Conservation (phyloP, 2,113 vertebrate genomes). For the Miniopterus natalensis region DNA sequence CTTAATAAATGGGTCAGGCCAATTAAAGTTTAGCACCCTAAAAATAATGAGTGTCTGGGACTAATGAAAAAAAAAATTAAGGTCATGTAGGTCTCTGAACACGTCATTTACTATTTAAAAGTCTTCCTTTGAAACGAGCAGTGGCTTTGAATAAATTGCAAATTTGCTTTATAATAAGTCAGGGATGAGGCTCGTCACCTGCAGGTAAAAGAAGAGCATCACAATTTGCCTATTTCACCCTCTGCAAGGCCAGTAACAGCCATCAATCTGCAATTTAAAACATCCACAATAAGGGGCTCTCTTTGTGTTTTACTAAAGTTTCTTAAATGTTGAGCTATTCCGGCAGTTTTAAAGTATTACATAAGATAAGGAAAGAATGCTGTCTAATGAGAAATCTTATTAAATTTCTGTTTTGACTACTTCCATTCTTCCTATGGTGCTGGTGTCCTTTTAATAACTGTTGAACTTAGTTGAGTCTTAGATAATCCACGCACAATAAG, state of each 20-base stretch:
- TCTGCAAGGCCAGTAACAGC: not conserved
- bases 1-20: not conserved
- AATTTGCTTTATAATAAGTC: not conserved
- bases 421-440: not conserved
- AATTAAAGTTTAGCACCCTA: not conserved
- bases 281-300: not conserved
- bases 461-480: not conserved
- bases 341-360: not conserved
- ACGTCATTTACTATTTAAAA: constrained; percentile 23
- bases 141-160: not conserved
- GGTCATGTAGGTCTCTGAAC: constrained; percentile 22
- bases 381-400: not conserved
- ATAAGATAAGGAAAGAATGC: not conserved
- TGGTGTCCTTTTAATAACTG: not conserved
- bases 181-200: not conserved
- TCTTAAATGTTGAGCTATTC: not conserved
- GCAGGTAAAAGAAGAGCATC: not conserved
- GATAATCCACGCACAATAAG: not conserved
- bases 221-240: not conserved
- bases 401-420: not conserved
- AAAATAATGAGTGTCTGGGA: not conserved
- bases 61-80: constrained; percentile 36
- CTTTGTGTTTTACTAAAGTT: not conserved
- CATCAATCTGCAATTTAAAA: not conserved
- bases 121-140: constrained; percentile 16